A percentile compares a stretch with the other conserved stretches of the same genome.
phyloP scores from a whole-genome alignment of 1,140 invertebrate genomes.

The roundworm (Caenorhabditis elegans) region DNA sequence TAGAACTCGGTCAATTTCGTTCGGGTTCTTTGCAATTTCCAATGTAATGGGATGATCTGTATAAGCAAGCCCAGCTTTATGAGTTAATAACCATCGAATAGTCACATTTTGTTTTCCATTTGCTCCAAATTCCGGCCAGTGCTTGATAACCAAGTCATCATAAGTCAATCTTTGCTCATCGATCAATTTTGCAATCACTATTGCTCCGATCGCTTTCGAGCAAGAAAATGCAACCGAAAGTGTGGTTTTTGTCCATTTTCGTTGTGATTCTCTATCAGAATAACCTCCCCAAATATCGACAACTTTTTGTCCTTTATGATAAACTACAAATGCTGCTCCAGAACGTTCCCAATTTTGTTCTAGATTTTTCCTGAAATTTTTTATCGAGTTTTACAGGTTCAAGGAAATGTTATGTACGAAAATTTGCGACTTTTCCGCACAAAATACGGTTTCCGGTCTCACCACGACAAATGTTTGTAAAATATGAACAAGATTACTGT shows the following conservation, averaged over 20 bases:
- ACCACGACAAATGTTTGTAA: too few relatives aligned
- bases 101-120: constrained; percentile 67
- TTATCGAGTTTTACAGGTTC: too few relatives aligned
- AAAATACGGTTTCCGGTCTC: too few relatives aligned
- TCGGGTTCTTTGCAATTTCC: constrained; percentile 16
- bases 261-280: constrained; percentile 29
- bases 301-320: constrained; percentile 12
- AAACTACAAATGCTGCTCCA: constrained; percentile 26
- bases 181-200: constrained; percentile 62
- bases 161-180: constrained; percentile 65
- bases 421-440: too few relatives aligned
- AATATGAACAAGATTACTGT: too few relatives aligned
- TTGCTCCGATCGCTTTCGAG: constrained; percentile 54
- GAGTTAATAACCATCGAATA: constrained; percentile 65
- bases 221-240: constrained; percentile 31
- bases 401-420: too few relatives aligned
- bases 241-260: constrained; percentile 34
- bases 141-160: constrained; percentile 59
- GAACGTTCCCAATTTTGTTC: constrained; percentile 28
- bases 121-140: constrained; percentile 67
- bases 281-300: constrained; percentile 45
- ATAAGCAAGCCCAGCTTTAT: constrained; percentile 58
- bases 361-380: constrained; percentile 24
- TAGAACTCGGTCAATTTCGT: constrained; percentile 37
- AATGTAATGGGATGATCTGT: constrained; percentile 30